A percentile compares a stretch with the other conserved stretches of the same genome.
phyloP scores from a whole-genome alignment of 2,113 vertebrate species.

The Hippocampus mohnikei region DNA sequence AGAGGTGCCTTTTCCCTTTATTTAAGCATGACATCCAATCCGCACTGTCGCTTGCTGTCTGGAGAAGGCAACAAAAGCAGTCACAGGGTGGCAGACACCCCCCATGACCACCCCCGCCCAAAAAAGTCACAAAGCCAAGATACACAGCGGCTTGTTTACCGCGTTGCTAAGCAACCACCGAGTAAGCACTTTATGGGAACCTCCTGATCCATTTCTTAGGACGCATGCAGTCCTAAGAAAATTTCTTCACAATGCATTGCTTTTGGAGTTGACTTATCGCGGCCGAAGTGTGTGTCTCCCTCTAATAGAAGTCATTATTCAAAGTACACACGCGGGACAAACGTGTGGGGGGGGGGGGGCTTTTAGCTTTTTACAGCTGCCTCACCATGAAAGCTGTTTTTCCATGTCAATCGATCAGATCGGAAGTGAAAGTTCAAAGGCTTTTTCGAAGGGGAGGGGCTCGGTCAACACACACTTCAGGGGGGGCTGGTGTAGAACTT shows the following conservation, averaged over 20 bases:
- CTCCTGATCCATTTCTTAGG: constrained; percentile 51
- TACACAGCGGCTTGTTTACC: constrained; percentile 12
- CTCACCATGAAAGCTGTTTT: constrained; percentile 60
- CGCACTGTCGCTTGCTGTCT: constrained; percentile 14
- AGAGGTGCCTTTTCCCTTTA: constrained; percentile 2
- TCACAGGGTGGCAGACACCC: neutral
- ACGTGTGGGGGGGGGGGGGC: constrained; percentile 14
- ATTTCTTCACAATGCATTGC: neutral
- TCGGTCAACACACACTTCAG: constrained; percentile 26
- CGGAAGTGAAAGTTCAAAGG: constrained; percentile 64
- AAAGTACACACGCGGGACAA: constrained; percentile 48
- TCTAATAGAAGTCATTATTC: constrained; percentile 51
- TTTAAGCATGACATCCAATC: constrained; percentile 3
- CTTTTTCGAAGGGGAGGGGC: neutral
- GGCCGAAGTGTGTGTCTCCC: constrained; percentile 30
- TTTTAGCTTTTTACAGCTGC: neutral
- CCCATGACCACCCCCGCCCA: neutral
- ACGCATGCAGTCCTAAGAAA: neutral
- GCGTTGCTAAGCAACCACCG: constrained; percentile 16
- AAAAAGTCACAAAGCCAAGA: neutral
- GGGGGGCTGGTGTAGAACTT: neutral
- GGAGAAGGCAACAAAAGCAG: neutral
- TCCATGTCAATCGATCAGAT: constrained; percentile 54
- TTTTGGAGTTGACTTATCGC: constrained; percentile 1
- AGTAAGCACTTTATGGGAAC: constrained; percentile 38